Conservation (phyloP, 1,140 invertebrate species). For the Monomorium pharaonis region DNA sequence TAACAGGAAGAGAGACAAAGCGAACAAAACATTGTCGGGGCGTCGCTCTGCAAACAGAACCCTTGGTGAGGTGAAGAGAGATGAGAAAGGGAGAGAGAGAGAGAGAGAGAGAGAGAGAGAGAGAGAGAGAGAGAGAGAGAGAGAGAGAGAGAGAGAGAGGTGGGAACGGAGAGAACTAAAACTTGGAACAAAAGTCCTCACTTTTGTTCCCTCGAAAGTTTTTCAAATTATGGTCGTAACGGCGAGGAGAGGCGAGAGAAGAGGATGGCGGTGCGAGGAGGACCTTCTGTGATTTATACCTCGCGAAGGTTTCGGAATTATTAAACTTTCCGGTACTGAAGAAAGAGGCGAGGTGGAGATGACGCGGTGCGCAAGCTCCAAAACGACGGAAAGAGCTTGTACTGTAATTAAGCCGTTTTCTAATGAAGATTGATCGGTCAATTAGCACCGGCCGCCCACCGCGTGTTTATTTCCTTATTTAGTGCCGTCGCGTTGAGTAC, state of each 20-base stretch:
- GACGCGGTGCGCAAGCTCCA: background rate
- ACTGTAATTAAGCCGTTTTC: slow-evolving; percentile 81
- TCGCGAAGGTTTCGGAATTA: slow-evolving; percentile 78
- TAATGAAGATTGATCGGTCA: slow-evolving; percentile 82
- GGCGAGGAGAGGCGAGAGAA: slow-evolving; percentile 42
- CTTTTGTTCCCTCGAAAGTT: slow-evolving; percentile 84
- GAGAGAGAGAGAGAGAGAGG: background rate
- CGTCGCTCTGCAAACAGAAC: slow-evolving; percentile 81
- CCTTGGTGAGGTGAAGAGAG: slow-evolving; percentile 15
- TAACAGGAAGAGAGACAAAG: slow-evolving; percentile 83
- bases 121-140: background rate
- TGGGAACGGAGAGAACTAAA: slow-evolving; percentile 72
- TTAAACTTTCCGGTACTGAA: slow-evolving; percentile 67
- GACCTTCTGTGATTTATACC: slow-evolving; percentile 77
- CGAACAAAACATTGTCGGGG: slow-evolving; percentile 83
- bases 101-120: background rate
- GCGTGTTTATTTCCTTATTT: slow-evolving; percentile 75
- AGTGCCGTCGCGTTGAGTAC: slow-evolving; percentile 9
- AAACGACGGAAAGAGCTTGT: slow-evolving; percentile 64
- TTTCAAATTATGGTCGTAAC: slow-evolving; percentile 82
- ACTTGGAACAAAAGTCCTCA: slow-evolving; percentile 84
- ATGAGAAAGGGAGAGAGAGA: background rate
- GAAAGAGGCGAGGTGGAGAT: slow-evolving; percentile 32
- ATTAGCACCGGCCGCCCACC: slow-evolving; percentile 78
- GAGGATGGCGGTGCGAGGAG: slow-evolving; percentile 57